Conservation (phyloP, 2,797 vertebrate genomes). For the Chromobotia macracanthus region DNA sequence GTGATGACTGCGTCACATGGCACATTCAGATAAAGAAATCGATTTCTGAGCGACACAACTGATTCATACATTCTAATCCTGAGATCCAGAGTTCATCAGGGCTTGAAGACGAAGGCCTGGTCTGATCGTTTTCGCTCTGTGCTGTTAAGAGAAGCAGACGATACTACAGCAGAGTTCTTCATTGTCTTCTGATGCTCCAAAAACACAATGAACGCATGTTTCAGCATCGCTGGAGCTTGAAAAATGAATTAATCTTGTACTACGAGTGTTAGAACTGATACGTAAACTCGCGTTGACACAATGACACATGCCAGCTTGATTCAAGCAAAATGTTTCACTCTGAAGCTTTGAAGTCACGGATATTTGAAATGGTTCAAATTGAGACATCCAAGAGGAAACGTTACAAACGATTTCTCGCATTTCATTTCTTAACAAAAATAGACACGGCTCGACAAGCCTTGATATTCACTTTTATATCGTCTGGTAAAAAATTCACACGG, state of each 20-base stretch:
- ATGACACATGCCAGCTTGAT: conserved; percentile 72
- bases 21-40: conserved; percentile 26
- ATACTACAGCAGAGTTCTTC: conserved; percentile 41
- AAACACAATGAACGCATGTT: conserved; percentile 58
- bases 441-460: conserved; percentile 81
- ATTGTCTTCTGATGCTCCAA: conserved; percentile 40
- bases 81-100: conserved; percentile 56
- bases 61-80: conserved; percentile 55
- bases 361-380: conserved; percentile 39
- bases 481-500: conserved; percentile 78
- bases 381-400: conserved; percentile 48
- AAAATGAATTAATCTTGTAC: conserved; percentile 58
- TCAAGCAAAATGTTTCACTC: conserved; percentile 76
- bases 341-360: conserved; percentile 51
- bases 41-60: conserved; percentile 35
- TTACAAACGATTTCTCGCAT: conserved; percentile 49
- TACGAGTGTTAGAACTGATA: conserved; percentile 63
- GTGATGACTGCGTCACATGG: conserved; percentile 7
- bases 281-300: conserved; percentile 67
- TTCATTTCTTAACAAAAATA: conserved; percentile 84
- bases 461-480: conserved; percentile 79
- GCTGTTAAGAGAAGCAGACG: conserved; percentile 35
- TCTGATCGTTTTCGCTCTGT: conserved; percentile 20
- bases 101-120: conserved; percentile 41
- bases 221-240: conserved; percentile 66